Conservation (phyloP, 1,140 invertebrate genomes). For the Eubasilissa regina region DNA sequence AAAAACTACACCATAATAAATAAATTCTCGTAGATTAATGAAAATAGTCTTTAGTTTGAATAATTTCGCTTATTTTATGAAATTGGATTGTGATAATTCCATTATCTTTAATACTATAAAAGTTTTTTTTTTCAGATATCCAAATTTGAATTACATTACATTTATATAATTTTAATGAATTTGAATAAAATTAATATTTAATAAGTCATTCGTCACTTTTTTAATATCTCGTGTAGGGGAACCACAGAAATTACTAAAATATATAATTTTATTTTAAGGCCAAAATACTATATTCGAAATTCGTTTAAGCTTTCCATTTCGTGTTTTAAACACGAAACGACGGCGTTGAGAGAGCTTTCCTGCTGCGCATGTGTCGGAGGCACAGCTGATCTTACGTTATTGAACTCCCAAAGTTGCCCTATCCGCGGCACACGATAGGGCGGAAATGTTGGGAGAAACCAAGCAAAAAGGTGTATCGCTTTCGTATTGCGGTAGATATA, state of each 20-base stretch:
- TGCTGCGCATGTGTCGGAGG: constrained; percentile 7
- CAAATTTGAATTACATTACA: too few relatives aligned
- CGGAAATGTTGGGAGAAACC: not conserved
- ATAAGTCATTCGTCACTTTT: too few relatives aligned
- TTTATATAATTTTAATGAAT: too few relatives aligned
- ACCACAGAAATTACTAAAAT: not conserved
- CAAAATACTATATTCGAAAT: not conserved
- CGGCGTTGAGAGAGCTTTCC: constrained; percentile 1
- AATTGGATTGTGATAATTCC: too few relatives aligned
- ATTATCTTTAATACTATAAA: too few relatives aligned
- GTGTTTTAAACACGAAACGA: not conserved
- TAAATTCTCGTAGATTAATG: too few relatives aligned
- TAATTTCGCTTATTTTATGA: too few relatives aligned
- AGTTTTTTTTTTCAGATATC: too few relatives aligned
- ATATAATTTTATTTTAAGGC: not conserved
- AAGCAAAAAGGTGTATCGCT: not conserved
- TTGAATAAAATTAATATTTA: too few relatives aligned
- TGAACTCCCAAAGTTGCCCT: constrained; percentile 38
- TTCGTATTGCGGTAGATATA: not conserved
- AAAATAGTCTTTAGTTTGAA: too few relatives aligned
- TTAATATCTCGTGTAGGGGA: not conserved
- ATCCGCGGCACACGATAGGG: not conserved
- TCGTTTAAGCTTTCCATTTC: not conserved
- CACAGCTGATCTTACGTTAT: constrained; percentile 42
- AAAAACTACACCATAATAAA: too few relatives aligned